Evolutionary conservation across 2,113 vertebrate genomes (phyloP).

Genomic region (Tachuris rubrigastra): DNA sequence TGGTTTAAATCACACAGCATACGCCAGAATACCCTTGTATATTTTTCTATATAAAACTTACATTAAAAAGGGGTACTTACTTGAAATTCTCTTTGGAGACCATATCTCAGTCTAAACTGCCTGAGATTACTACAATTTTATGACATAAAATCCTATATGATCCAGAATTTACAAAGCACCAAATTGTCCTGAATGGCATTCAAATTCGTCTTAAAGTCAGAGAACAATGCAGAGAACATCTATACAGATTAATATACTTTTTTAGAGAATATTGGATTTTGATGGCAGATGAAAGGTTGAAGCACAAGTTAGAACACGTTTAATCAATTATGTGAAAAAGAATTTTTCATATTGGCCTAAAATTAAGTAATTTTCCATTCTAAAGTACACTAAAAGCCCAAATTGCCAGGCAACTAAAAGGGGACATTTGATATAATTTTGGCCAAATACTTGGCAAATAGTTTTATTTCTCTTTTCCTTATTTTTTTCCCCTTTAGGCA

Average conservation of each 20-base stretch:
- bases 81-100: neutral
- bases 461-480: neutral
- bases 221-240: neutral
- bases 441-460: neutral
- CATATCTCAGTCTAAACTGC: neutral
- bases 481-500: neutral
- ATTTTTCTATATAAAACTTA: neutral
- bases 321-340: neutral
- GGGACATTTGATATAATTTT: neutral
- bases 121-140: neutral
- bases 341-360: neutral
- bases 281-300: neutral
- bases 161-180: neutral
- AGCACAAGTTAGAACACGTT: neutral
- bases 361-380: neutral
- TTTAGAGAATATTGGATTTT: neutral
- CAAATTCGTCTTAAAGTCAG: neutral
- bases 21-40: rapidly evolving
- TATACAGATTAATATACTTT: neutral
- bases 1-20: neutral
- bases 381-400: neutral
- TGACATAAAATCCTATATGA: neutral
- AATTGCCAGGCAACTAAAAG: neutral
- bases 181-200: neutral
- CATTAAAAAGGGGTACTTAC: neutral